Evolutionary conservation across 2,797 vertebrate genomes (phyloP), one percentile per base, ranked within the genome.

Genomic region (Petrocephalus sullivani): DNA sequence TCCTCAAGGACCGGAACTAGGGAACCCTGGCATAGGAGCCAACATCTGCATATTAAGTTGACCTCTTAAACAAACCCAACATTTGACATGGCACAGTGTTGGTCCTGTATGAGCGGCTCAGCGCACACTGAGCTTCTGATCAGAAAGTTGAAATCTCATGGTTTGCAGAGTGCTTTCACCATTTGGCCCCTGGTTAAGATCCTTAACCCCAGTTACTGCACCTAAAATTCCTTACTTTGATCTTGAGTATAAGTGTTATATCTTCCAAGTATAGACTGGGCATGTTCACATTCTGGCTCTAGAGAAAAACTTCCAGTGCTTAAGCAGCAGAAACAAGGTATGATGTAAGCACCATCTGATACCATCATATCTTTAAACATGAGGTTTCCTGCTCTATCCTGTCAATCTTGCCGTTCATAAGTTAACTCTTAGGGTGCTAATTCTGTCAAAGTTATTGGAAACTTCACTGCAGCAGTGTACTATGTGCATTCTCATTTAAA

Each of bases 311-410:
- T 46, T 78, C 33, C 37, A 78, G 2, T 19, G 37, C 41, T 46
- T 14, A 78, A 78, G 37, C 37, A 78, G 37, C 71, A 46, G 33
- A 78, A 78, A 1, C 71, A 46, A n/a, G 14, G 16, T 78, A 46
- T 78, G 71, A 78, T 46, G 0, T 7, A 0, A 0, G 95, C 78
- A 0, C 0, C 0, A 0, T 88, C 0, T 0, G 88, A 84, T 8
- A 28, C 0, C 21, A 96, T 94, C 0, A 12, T 21, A 46, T 78
- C 71, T 78, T 78, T 46, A 78, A 78, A 46, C 71, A 41, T 78
- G 41, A 78, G 71, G 71, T 3, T 9, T 0, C 78, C 64, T 0
- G 2, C 0, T 0, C 0, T 0, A 0, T 0, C 0, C 0, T 4
- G 4, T 78, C 71, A 78, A 78, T 78, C 71, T 78, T 46, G 19